A percentile compares a stretch with the other conserved stretches of the same genome.
Conservation (phyloP, 2,113 vertebrate genomes). For the Alectura lathami region DNA sequence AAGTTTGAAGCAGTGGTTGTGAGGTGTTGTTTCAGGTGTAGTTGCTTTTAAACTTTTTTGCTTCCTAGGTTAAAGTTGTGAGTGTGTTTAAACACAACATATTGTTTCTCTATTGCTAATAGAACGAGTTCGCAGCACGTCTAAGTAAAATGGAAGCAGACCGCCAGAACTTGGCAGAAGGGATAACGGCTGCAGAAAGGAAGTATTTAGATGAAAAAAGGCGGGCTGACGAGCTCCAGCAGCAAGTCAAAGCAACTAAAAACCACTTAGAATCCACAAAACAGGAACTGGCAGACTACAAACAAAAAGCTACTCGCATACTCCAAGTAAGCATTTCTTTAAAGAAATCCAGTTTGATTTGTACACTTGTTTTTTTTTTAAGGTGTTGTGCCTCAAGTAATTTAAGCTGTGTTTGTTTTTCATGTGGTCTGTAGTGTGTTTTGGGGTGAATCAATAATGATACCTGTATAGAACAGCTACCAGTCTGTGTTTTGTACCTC, state of each 20-base stretch:
- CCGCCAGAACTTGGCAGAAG: conserved; percentile 89
- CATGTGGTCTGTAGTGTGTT: background rate
- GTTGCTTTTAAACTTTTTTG: conserved; percentile 17
- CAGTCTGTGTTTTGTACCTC: background rate
- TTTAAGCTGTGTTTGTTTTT: background rate
- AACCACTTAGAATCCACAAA: conserved; percentile 82
- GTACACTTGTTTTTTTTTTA: background rate
- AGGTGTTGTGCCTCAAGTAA: background rate
- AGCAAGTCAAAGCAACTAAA: conserved; percentile 85
- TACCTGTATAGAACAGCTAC: background rate
- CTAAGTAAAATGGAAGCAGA: conserved; percentile 88
- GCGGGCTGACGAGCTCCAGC: conserved; percentile 85
- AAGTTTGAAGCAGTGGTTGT: background rate
- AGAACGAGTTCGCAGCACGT: conserved; percentile 87
- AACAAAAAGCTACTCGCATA: conserved; percentile 95
- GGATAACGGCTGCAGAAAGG: conserved; percentile 83
- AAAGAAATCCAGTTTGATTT: background rate
- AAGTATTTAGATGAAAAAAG: conserved; percentile 87
- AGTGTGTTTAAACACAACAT: conserved; percentile 29
- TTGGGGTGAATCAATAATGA: background rate
- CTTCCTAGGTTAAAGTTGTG: conserved; percentile 12
- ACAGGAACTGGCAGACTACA: conserved; percentile 93
- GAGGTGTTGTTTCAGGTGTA: background rate
- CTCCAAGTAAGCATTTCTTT: conserved; percentile 82
- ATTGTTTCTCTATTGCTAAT: conserved; percentile 34